phyloP scores from a whole-genome alignment of 2,113 vertebrate genomes.

The Crypturellus undulatus region DNA sequence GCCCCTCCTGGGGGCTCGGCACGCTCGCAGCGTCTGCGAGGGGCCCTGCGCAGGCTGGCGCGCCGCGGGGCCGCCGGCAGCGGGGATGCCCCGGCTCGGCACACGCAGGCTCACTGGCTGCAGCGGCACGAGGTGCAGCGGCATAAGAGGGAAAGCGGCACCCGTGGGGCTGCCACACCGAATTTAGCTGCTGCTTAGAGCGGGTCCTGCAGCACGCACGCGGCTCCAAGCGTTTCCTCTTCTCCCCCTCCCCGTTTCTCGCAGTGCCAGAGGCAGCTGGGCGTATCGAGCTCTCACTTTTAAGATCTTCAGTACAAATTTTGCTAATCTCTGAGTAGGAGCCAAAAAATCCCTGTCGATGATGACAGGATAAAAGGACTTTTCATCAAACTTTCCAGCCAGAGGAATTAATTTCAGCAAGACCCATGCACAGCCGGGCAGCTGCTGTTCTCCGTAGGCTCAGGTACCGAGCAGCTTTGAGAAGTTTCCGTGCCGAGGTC shows the following conservation, averaged over 20 bases:
- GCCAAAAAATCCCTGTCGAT: rapidly evolving
- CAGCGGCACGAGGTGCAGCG: not conserved
- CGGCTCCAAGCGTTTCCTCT: constrained; percentile 18
- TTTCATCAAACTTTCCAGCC: not conserved
- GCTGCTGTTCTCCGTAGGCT: not conserved
- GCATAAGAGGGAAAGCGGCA: not conserved
- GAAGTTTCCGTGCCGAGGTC: not conserved
- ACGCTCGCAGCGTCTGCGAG: not conserved
- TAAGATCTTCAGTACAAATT: not conserved
- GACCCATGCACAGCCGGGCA: not conserved
- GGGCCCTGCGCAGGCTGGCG: not conserved
- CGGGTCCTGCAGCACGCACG: not conserved
- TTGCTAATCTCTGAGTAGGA: not conserved
- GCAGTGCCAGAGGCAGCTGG: not conserved
- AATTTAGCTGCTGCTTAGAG: not conserved
- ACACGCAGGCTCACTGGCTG: not conserved
- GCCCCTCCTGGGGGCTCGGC: not conserved
- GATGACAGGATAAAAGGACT: not conserved
- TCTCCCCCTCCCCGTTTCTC: not conserved
- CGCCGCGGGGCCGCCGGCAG: not conserved
- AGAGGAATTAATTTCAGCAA: not conserved
- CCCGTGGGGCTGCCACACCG: not conserved
- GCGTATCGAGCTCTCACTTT: not conserved
- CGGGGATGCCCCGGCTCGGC: not conserved
- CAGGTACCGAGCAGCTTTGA: not conserved